Percentiles rank a stretch among this genome's conserved stretches.
Conservation (phyloP, 2,888 invertebrate species). For the Andricus curvator region DNA sequence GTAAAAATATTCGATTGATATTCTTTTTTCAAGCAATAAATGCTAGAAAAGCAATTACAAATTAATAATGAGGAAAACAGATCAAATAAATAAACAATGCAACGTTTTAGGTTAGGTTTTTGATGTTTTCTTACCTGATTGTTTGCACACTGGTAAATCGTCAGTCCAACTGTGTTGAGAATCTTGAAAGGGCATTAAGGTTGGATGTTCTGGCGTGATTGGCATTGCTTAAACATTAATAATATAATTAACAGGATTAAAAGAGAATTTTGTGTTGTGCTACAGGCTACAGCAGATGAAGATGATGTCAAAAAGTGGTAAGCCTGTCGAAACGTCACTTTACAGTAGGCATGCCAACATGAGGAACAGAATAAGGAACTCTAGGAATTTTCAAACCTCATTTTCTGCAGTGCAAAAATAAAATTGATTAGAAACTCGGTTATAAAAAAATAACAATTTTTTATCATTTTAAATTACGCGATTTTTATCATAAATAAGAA, state of each 20-base stretch:
- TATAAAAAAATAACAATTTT: too few species aligned
- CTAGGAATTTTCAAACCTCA: not conserved
- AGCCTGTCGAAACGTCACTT: not conserved
- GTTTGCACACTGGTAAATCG: constrained; percentile 90
- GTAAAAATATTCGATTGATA: too few species aligned
- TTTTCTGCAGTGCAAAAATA: not conserved
- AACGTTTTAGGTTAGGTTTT: not conserved
- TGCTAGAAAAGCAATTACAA: not conserved
- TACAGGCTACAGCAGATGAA: not conserved
- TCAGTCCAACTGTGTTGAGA: constrained; percentile 87
- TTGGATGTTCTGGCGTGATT: constrained; percentile 70
- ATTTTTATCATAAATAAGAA: too few species aligned
- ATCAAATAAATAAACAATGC: constrained; percentile 15
- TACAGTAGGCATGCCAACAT: not conserved
- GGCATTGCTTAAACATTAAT: constrained; percentile 67
- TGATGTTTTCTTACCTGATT: constrained; percentile 81
- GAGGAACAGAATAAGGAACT: not conserved
- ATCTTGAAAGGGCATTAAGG: constrained; percentile 75
- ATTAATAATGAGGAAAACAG: not conserved
- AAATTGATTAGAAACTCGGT: too few species aligned
- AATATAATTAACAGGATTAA: not conserved
- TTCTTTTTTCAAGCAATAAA: constrained; percentile 9
- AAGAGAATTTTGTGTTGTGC: not conserved
- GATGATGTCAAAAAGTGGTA: not conserved
- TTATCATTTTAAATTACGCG: too few species aligned